Percentiles rank a stretch among this genome's conserved stretches.
Evolutionary conservation across 2,888 invertebrate genomes (phyloP).

Genomic region (Autographa pulchrina): DNA sequence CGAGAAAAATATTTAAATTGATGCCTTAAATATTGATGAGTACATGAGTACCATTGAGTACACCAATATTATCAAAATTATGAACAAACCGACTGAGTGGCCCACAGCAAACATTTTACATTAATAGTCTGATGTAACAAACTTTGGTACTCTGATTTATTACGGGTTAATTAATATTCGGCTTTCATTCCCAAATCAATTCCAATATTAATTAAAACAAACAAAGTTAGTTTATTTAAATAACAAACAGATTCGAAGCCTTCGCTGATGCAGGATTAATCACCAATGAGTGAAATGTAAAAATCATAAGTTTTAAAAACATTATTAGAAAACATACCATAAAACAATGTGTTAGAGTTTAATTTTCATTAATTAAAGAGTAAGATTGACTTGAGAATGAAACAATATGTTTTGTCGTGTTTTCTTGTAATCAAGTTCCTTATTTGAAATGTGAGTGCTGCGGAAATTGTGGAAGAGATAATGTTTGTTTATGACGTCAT

Average conservation of each 20-base stretch:
- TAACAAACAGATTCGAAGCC: neutral
- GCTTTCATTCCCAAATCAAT: neutral
- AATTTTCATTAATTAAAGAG: conserved; percentile 6
- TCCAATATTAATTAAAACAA: conserved; percentile 25
- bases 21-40: neutral
- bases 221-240: conserved; percentile 16
- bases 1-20: neutral
- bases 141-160: neutral
- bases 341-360: neutral
- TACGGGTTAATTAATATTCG: conserved; percentile 2
- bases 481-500: conserved; percentile 28
- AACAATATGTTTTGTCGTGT: conserved; percentile 30
- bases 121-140: neutral
- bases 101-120: neutral
- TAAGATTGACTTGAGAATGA: neutral
- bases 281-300: conserved; percentile 16
- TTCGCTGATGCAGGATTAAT: conserved; percentile 5
- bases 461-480: conserved; percentile 19
- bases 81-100: neutral
- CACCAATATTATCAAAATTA: neutral
- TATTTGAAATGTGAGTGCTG: conserved; percentile 34
- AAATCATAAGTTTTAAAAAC: conserved; percentile 8
- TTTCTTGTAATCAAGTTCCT: conserved; percentile 35
- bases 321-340: conserved; percentile 9
- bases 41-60: neutral